Evolutionary conservation across 2,888 invertebrate genomes (phyloP).

Genomic region (Chrysomela aeneicollis): DNA sequence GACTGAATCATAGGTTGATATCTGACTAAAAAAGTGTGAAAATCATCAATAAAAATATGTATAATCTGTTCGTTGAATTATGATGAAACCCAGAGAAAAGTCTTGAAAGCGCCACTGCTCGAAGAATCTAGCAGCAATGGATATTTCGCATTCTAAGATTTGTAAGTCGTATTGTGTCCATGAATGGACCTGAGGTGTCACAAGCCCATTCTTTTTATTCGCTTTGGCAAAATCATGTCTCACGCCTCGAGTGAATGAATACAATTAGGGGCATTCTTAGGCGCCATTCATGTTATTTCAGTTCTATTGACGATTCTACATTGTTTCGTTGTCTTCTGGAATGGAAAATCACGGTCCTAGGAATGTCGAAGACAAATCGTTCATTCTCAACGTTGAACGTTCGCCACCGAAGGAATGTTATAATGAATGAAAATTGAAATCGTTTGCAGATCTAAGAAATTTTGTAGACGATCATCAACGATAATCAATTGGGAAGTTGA

Average conservation of each 20-base stretch:
- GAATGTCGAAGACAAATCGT: background rate
- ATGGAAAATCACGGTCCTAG: background rate
- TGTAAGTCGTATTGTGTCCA: constrained; percentile 52
- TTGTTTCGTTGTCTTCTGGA: constrained; percentile 1
- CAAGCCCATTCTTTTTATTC: constrained; percentile 50
- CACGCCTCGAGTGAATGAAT: constrained; percentile 61
- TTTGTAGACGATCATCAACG: too few relatives aligned
- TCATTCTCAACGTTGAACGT: background rate
- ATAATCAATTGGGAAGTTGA: too few relatives aligned
- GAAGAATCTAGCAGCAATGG: background rate
- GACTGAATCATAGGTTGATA: too few relatives aligned
- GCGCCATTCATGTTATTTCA: constrained; percentile 27
- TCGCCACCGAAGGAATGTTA: too few relatives aligned
- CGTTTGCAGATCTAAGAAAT: too few relatives aligned
- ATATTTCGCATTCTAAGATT: constrained; percentile 42
- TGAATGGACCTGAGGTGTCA: constrained; percentile 57
- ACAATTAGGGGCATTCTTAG: constrained; percentile 59
- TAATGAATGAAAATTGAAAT: too few relatives aligned
- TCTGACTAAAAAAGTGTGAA: too few relatives aligned
- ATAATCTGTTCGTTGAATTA: too few relatives aligned
- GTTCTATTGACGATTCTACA: constrained; percentile 3
- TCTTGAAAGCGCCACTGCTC: background rate
- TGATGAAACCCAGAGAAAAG: background rate
- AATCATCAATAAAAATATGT: too few relatives aligned
- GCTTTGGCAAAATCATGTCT: constrained; percentile 47